Evolutionary conservation across 2,113 vertebrate species (phyloP).

Genomic region (Bagarius yarrelli): DNA sequence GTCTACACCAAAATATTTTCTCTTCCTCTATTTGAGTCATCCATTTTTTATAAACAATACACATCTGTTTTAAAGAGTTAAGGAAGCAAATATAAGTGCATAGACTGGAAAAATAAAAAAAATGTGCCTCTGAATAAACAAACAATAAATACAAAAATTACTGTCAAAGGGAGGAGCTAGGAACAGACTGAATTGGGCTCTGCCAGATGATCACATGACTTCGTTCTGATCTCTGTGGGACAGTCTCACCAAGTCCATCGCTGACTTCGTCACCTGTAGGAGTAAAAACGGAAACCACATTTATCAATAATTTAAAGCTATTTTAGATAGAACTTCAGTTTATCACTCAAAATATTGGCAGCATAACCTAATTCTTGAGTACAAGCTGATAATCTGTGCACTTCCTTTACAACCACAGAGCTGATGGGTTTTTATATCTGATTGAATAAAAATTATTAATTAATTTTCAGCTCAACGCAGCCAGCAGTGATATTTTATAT

Average conservation of each 20-base stretch:
- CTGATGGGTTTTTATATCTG: too few relatives aligned
- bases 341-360: not conserved
- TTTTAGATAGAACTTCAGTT: not conserved
- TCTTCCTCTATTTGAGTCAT: not conserved
- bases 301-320: not conserved
- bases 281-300: not conserved
- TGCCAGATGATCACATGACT: conserved; percentile 80
- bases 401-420: too few relatives aligned
- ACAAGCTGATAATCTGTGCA: too few relatives aligned
- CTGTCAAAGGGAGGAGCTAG: conserved; percentile 65
- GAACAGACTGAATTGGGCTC: conserved; percentile 54
- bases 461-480: too few relatives aligned
- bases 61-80: not conserved
- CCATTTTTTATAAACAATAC: not conserved
- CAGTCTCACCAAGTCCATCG: conserved; percentile 56
- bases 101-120: conserved; percentile 9
- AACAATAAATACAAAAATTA: not conserved
- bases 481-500: too few relatives aligned
- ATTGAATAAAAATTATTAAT: too few relatives aligned
- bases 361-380: too few relatives aligned
- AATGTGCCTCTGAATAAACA: not conserved
- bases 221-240: conserved; percentile 70
- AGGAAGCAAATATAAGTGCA: not conserved
- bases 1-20: too few relatives aligned
- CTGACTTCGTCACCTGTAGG: conserved; percentile 71